A percentile compares a stretch with the other conserved stretches of the same genome.
phyloP scores from a whole-genome alignment of 1,140 invertebrate genomes.

The Chironomus tepperi region DNA sequence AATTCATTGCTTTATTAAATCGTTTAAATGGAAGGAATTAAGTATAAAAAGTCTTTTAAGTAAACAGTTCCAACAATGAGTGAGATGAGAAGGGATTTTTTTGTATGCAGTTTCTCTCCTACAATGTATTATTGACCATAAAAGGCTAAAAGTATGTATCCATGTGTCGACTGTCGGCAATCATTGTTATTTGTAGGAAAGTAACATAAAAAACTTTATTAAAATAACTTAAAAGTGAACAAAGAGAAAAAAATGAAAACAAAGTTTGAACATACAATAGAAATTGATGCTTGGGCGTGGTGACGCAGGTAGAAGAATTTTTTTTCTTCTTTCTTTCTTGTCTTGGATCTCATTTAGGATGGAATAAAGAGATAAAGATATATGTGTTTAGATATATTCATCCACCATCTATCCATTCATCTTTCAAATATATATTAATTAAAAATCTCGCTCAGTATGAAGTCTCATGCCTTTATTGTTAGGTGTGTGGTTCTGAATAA shows the following conservation, averaged over 20 bases:
- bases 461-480: not conserved
- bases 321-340: not conserved
- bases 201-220: too few relatives aligned
- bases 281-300: conserved; percentile 11
- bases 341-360: too few relatives aligned
- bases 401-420: not conserved
- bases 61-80: not conserved
- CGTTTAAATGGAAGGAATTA: too few relatives aligned
- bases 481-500: too few relatives aligned
- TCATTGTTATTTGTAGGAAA: too few relatives aligned
- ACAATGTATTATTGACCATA: conserved; percentile 2
- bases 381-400: too few relatives aligned
- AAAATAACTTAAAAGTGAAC: too few relatives aligned
- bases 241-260: too few relatives aligned
- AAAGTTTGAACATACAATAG: not conserved
- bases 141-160: not conserved
- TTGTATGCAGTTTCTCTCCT: not conserved
- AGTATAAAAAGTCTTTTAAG: not conserved
- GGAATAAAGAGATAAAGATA: too few relatives aligned
- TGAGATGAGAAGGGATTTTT: not conserved
- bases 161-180: too few relatives aligned
- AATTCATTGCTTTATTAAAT: not conserved
- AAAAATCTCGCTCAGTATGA: not conserved
- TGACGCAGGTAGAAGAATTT: conserved; percentile 1
- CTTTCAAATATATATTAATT: not conserved